phyloP scores from a whole-genome alignment of 2,797 vertebrate species.

The Heteromormyrus szaboi region DNA sequence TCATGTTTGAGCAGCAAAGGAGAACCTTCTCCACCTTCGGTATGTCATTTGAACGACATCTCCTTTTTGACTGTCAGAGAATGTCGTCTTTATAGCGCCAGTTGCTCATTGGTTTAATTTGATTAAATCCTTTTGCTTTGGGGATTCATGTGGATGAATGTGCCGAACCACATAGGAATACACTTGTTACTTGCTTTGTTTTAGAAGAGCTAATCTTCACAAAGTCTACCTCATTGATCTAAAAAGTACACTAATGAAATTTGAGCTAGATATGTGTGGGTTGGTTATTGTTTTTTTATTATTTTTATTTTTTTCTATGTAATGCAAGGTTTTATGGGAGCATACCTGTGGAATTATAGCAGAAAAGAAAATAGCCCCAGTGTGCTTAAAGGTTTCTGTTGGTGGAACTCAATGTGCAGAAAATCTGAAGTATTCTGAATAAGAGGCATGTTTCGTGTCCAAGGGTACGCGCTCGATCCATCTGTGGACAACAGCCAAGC shows the following conservation, averaged over 20 bases:
- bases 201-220: background rate
- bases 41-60: constrained; percentile 46
- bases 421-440: background rate
- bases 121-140: background rate
- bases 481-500: constrained; percentile 79
- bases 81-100: background rate
- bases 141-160: background rate
- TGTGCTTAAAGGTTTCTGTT: background rate
- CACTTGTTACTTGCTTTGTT: background rate
- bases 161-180: background rate
- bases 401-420: background rate
- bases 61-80: background rate
- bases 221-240: background rate
- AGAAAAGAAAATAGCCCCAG: background rate
- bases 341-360: background rate
- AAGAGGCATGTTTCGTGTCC: constrained; percentile 19
- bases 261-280: background rate
- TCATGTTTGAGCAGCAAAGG: constrained; percentile 97
- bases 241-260: background rate
- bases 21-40: constrained; percentile 93
- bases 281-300: background rate
- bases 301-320: background rate
- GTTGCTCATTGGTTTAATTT: background rate
- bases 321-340: background rate
- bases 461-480: constrained; percentile 94